These are phyloP conservation scores for Macaria notata DNA, from an alignment of 2,888 invertebrate genomes.

Conservation along the genomic window DNA sequence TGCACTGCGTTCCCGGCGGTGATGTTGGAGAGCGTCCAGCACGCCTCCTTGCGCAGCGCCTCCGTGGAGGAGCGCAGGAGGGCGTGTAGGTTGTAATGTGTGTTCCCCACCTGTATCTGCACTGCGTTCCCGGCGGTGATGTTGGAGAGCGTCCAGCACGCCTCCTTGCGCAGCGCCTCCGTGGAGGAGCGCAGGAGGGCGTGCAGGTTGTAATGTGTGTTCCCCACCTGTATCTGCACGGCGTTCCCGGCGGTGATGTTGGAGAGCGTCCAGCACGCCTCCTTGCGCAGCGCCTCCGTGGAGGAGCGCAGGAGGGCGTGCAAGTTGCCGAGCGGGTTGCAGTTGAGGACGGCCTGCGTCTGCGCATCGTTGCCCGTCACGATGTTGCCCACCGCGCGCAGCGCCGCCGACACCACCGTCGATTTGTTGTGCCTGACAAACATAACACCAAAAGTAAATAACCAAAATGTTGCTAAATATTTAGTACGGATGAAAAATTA, in stretches of 20 bases:
- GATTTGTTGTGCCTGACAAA: slow-evolving; percentile 88
- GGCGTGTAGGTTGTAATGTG: slow-evolving; percentile 46
- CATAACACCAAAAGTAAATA: no score
- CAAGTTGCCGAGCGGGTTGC: slow-evolving; percentile 92
- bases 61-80: slow-evolving; percentile 90
- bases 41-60: slow-evolving; percentile 95
- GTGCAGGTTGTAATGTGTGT: not conserved
- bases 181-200: not conserved
- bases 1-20: slow-evolving; percentile 97
- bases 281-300: slow-evolving; percentile 94
- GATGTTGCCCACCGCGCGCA: slow-evolving; percentile 98
- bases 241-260: slow-evolving; percentile 98
- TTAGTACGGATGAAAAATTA: no score
- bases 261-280: slow-evolving; percentile 98
- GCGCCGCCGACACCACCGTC: slow-evolving; percentile 94
- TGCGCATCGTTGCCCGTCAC: slow-evolving; percentile 98
- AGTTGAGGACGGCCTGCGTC: slow-evolving; percentile 96
- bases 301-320: slow-evolving; percentile 86
- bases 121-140: not conserved
- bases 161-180: not conserved
- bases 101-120: not conserved
- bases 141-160: not conserved
- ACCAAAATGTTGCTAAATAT: no score
- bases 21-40: slow-evolving; percentile 98
- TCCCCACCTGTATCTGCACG: slow-evolving; percentile 91